These are phyloP conservation scores for Drosophila guanche DNA, from an alignment of 1,140 invertebrate genomes.

Conservation along the genomic window DNA sequence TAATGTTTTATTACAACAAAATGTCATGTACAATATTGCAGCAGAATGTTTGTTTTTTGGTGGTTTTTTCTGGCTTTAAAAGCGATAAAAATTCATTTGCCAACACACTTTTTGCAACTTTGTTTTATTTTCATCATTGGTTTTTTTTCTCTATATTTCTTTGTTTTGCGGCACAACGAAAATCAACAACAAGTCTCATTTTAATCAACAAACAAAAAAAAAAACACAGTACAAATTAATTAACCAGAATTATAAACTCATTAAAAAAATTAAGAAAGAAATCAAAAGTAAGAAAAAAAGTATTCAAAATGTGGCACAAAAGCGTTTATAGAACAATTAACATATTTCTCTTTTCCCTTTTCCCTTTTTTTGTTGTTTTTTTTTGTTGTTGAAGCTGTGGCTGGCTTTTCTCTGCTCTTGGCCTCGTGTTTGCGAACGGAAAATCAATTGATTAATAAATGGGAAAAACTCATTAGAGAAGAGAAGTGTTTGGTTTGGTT, in stretches of 20 bases:
- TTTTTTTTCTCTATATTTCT: constrained; percentile 16
- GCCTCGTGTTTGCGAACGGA: no score
- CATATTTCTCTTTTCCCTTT: constrained; percentile 27
- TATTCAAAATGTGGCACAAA: constrained; percentile 32
- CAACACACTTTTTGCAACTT: constrained; percentile 20
- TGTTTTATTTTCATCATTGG: not conserved
- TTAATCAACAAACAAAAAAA: constrained; percentile 61
- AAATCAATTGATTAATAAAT: no score
- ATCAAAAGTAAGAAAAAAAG: constrained; percentile 12
- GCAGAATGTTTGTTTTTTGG: constrained; percentile 36
- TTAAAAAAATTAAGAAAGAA: constrained; percentile 29
- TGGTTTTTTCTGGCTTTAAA: constrained; percentile 42
- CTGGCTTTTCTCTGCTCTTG: constrained; percentile 29
- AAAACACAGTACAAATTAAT: constrained; percentile 42
- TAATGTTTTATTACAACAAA: constrained; percentile 45
- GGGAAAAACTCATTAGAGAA: no score
- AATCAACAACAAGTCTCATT: constrained; percentile 53
- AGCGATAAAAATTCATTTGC: constrained; percentile 35
- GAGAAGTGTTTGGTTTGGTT: no score
- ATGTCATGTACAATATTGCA: constrained; percentile 63
- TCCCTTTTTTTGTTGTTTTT: not conserved
- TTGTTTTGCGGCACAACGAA: constrained; percentile 40
- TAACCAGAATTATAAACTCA: constrained; percentile 59
- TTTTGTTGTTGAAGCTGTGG: constrained; percentile 6
- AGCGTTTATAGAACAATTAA: constrained; percentile 43